Evolutionary conservation across 2,113 vertebrate species (phyloP).

Genomic region (Megaceryle torquata): DNA sequence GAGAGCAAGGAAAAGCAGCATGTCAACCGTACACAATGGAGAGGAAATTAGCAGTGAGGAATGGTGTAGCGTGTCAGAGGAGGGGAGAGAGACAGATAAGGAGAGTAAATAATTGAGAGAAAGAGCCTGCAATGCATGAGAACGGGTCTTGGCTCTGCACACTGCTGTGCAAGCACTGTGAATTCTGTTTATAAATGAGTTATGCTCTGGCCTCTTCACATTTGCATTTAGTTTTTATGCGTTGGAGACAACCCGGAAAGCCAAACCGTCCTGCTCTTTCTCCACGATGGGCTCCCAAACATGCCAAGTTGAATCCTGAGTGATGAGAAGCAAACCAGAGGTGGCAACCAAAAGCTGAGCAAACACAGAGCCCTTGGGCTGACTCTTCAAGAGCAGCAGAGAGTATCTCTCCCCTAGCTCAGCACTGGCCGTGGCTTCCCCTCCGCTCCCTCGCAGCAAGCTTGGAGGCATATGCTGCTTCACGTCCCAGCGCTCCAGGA

Average conservation of each 20-base stretch:
- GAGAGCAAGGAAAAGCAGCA: neutral
- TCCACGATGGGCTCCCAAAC: neutral
- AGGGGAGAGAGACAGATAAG: constrained; percentile 22
- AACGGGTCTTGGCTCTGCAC: neutral
- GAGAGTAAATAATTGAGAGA: constrained; percentile 58
- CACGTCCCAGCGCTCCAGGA: fast-evolving
- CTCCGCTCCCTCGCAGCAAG: fast-evolving
- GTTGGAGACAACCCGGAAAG: neutral
- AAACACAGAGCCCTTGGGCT: neutral
- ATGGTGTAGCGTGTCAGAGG: constrained; percentile 25
- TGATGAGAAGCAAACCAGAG: constrained; percentile 20
- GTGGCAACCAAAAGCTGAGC: constrained; percentile 34
- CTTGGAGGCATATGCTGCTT: fast-evolving
- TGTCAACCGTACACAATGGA: neutral
- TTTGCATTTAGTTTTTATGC: constrained; percentile 22
- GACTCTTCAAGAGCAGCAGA: neutral
- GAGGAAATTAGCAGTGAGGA: constrained; percentile 39
- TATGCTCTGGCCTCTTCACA: constrained; percentile 26
- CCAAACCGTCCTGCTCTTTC: neutral
- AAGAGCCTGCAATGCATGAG: neutral
- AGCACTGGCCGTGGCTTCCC: fast-evolving
- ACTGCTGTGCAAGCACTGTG: constrained; percentile 28
- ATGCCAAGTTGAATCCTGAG: neutral
- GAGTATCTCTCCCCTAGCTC: neutral
- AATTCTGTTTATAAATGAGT: constrained; percentile 45